Conservation (phyloP, 1,140 invertebrate species). For the Lepidostoma basale region DNA sequence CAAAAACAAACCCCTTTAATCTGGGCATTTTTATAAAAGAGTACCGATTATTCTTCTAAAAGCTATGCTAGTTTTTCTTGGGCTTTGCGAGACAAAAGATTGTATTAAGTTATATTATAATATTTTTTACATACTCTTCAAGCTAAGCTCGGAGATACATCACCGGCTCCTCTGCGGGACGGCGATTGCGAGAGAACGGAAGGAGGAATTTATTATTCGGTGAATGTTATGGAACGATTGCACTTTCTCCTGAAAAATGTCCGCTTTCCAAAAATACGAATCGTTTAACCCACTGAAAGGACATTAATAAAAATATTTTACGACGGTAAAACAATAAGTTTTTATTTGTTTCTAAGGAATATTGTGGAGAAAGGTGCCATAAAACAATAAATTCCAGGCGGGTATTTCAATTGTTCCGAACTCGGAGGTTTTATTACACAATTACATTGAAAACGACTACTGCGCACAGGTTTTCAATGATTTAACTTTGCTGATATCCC, state of each 20-base stretch:
- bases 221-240: too few species aligned
- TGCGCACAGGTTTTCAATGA: conserved; percentile 11
- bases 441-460: conserved; percentile 18
- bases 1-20: conserved; percentile 6
- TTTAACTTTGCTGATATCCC: conserved; percentile 15
- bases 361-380: conserved; percentile 16
- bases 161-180: too few species aligned
- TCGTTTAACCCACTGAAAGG: not conserved
- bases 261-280: not conserved
- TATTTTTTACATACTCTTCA: too few species aligned
- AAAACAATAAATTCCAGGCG: conserved; percentile 15
- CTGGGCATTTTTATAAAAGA: conserved; percentile 10
- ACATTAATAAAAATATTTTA: conserved; percentile 16
- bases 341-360: conserved; percentile 19
- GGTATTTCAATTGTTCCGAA: conserved; percentile 11
- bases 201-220: too few species aligned
- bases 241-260: too few species aligned
- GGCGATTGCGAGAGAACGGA: too few species aligned
- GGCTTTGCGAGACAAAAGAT: not conserved
- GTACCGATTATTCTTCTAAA: not conserved
- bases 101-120: too few species aligned
- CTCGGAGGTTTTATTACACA: conserved; percentile 13
- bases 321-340: conserved; percentile 11
- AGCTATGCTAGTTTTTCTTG: not conserved
- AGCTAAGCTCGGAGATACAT: too few species aligned